Conservation (phyloP, 1,140 invertebrate genomes). For the Neuroterus valhalla region DNA sequence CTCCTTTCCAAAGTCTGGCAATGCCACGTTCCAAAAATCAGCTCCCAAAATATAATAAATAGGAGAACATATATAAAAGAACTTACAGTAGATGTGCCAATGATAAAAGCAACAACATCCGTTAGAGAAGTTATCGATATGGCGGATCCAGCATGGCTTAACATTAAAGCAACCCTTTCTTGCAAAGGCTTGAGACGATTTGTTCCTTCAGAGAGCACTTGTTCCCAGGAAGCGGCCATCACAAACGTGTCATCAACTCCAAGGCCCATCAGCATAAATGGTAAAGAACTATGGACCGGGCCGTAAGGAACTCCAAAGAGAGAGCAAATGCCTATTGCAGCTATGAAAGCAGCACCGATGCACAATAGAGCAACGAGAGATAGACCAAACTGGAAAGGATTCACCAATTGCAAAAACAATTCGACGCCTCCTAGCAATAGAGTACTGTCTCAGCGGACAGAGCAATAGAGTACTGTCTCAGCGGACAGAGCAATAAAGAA, state of each 20-base stretch:
- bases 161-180: conserved; percentile 80
- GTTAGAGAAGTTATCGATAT: conserved; percentile 90
- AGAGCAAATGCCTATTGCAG: conserved; percentile 84
- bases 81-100: conserved; percentile 81
- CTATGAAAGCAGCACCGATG: conserved; percentile 85
- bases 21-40: too few species aligned
- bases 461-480: too few species aligned
- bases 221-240: conserved; percentile 84
- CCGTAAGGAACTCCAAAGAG: conserved; percentile 84
- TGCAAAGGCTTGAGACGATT: conserved; percentile 74
- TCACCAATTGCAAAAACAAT: conserved; percentile 23
- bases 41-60: too few species aligned
- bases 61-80: too few species aligned
- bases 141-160: conserved; percentile 87
- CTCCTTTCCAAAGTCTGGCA: too few species aligned
- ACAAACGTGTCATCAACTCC: conserved; percentile 90
- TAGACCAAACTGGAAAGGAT: conserved; percentile 62
- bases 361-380: conserved; percentile 79
- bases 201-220: conserved; percentile 70
- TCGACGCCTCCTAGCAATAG: too few species aligned
- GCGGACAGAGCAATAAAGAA: too few species aligned
- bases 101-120: conserved; percentile 86
- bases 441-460: too few species aligned
- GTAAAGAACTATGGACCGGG: conserved; percentile 87
- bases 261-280: conserved; percentile 87